phyloP scores from a whole-genome alignment of 2,888 invertebrate genomes.

The Tenthredo distinguenda region DNA sequence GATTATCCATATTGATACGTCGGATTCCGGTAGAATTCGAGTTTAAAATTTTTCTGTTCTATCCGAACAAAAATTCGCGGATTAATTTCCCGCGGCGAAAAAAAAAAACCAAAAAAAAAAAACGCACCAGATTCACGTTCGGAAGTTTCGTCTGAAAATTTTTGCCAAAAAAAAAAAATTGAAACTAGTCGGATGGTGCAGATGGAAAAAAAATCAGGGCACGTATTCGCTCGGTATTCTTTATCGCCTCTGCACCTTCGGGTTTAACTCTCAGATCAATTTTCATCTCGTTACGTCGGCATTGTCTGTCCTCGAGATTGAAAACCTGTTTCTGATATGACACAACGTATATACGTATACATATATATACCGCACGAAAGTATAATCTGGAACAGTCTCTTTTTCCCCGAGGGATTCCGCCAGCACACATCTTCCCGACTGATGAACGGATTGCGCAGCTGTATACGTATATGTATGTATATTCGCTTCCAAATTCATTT shows the following conservation, averaged over 20 bases:
- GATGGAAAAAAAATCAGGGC: not conserved
- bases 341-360: not conserved
- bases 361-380: not conserved
- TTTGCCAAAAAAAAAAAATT: not conserved
- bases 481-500: not conserved
- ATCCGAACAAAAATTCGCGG: not conserved
- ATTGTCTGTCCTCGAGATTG: slow-evolving; percentile 11
- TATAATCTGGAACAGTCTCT: slow-evolving; percentile 24
- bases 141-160: not conserved
- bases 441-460: not conserved
- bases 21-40: not conserved
- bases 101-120: not conserved
- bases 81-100: not conserved
- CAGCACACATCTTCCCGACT: not conserved
- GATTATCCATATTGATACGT: not conserved
- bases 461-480: not conserved
- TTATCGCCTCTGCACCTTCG: not conserved
- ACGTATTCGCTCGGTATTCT: not conserved
- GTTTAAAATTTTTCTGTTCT: not conserved
- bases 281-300: not conserved
- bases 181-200: not conserved
- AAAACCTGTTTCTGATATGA: slow-evolving; percentile 36
- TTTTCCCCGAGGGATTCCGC: not conserved
- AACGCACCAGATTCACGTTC: not conserved
- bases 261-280: slow-evolving; percentile 5